phyloP scores from a whole-genome alignment of 2,888 invertebrate genomes.

The Nephrotoma flavescens region DNA sequence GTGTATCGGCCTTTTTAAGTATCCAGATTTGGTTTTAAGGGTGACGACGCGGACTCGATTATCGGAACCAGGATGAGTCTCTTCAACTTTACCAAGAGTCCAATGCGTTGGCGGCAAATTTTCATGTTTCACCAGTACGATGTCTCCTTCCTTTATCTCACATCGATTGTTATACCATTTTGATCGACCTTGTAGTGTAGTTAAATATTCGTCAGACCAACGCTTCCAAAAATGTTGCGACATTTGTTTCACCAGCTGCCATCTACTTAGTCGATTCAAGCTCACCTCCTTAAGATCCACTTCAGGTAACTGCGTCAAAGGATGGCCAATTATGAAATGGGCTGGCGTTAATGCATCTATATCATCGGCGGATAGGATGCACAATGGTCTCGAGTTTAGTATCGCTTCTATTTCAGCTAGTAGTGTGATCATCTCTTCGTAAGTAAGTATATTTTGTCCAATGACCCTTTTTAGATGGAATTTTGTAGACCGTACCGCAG shows the following conservation, averaged over 20 bases:
- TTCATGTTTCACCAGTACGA: conserved; percentile 18
- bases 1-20: background rate
- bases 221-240: conserved; percentile 17
- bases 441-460: no score
- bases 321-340: background rate
- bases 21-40: background rate
- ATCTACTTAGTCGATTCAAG: conserved; percentile 11
- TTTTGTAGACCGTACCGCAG: background rate
- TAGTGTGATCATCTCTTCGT: background rate
- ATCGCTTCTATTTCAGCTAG: background rate
- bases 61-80: conserved; percentile 15
- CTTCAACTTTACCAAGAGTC: conserved; percentile 14
- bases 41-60: conserved; percentile 13
- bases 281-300: conserved; percentile 12
- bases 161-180: conserved; percentile 15
- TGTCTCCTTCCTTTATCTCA: conserved; percentile 12
- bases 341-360: background rate
- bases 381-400: background rate
- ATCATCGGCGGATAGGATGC: background rate
- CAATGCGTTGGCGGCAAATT: conserved; percentile 15
- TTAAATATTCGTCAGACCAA: conserved; percentile 17
- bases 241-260: conserved; percentile 17
- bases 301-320: conserved; percentile 12
- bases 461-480: no score
- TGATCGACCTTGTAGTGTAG: conserved; percentile 15